Conservation (phyloP, 2,113 vertebrate genomes). For the Diphyllodes magnificus region DNA sequence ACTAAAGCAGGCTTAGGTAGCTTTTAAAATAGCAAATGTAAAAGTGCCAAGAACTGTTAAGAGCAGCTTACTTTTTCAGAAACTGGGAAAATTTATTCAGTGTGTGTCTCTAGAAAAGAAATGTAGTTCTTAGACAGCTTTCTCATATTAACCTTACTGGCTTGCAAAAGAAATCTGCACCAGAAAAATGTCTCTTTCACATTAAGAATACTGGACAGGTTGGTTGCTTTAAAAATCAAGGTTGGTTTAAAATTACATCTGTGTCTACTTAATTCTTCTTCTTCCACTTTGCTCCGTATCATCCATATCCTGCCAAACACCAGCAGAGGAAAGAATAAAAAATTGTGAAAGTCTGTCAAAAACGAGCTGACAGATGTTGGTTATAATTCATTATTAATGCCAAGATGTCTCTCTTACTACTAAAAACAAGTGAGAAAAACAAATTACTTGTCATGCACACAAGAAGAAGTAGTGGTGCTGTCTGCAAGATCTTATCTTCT, state of each 20-base stretch:
- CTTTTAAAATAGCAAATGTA: neutral
- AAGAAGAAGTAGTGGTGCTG: neutral
- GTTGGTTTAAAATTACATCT: neutral
- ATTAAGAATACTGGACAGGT: no score
- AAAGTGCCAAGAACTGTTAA: neutral
- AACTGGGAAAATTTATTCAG: neutral
- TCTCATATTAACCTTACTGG: neutral
- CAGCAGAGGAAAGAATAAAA: neutral
- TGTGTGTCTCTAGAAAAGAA: neutral
- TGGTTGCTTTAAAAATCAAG: neutral
- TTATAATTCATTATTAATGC: neutral
- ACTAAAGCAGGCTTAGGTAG: neutral
- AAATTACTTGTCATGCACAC: neutral
- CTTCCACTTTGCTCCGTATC: rapidly evolving
- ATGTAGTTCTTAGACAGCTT: neutral
- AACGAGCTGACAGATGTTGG: neutral
- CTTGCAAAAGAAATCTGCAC: neutral
- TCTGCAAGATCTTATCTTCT: neutral
- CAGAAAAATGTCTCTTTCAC: neutral
- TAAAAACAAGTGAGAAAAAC: neutral
- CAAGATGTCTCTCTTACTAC: neutral
- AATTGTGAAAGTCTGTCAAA: neutral
- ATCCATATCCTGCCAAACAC: neutral
- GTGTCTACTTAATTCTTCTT: neutral
- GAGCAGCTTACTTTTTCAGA: neutral